Evolutionary conservation across 2,888 invertebrate species (phyloP).

Genomic region (Branchellion lobata): DNA sequence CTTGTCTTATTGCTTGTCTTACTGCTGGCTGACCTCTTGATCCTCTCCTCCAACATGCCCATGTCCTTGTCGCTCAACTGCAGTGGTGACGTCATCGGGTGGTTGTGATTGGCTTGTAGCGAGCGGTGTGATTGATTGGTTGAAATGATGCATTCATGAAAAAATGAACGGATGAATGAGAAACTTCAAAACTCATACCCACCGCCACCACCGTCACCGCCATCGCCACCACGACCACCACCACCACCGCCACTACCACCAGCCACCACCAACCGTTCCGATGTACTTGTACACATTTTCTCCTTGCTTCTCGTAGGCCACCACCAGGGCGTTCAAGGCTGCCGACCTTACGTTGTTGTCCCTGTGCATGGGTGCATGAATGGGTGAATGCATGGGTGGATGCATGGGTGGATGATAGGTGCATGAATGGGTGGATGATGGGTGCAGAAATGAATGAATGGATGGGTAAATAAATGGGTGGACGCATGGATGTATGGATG

Average conservation of each 20-base stretch:
- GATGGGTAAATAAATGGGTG: too few species aligned
- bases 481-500: too few species aligned
- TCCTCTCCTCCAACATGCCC: conserved; percentile 88
- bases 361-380: conserved; percentile 63
- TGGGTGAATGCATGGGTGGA: background rate
- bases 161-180: too few species aligned
- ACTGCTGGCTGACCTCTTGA: conserved; percentile 75
- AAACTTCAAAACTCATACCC: background rate
- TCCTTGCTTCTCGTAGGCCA: conserved; percentile 84
- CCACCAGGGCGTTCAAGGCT: conserved; percentile 87
- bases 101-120: background rate
- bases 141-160: too few species aligned
- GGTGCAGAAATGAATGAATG: too few species aligned
- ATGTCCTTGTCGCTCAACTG: conserved; percentile 90
- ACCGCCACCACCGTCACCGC: too few species aligned
- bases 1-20: background rate
- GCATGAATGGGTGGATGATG: background rate
- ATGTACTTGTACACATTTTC: conserved; percentile 87
- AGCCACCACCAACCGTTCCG: conserved; percentile 72
- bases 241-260: background rate
- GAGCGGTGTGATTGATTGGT: too few species aligned
- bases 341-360: conserved; percentile 94
- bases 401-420: background rate
- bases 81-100: conserved; percentile 38
- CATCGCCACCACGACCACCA: background rate